These are phyloP conservation scores for Elephas maximus DNA, from an alignment of 2,113 vertebrate species.

Conservation along the genomic window DNA sequence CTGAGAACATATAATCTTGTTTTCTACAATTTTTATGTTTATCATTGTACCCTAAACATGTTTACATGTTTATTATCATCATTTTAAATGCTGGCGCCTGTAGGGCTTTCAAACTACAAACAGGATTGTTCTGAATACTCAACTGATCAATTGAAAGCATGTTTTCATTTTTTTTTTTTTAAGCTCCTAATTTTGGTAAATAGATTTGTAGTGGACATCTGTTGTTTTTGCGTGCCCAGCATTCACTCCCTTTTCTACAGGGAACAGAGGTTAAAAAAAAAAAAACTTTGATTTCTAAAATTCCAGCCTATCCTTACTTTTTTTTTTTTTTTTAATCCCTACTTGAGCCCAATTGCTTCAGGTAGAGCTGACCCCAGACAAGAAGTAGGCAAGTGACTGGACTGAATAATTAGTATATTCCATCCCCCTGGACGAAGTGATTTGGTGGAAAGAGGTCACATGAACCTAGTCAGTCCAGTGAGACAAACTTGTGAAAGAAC, in stretches of 20 bases:
- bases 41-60: neutral
- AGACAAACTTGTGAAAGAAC: neutral
- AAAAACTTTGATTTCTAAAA: conserved; percentile 29
- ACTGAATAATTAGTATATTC: neutral
- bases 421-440: neutral
- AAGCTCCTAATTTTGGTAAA: neutral
- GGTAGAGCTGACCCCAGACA: neutral
- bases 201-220: neutral
- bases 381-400: neutral
- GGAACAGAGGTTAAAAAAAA: neutral
- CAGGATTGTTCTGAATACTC: conserved; percentile 28
- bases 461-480: neutral
- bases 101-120: neutral
- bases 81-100: neutral
- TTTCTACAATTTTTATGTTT: neutral
- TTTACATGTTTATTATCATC: conserved; percentile 36
- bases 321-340: neutral
- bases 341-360: neutral
- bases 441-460: neutral
- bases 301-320: neutral
- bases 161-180: neutral
- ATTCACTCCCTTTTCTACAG: neutral
- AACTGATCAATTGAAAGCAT: neutral
- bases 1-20: conserved; percentile 6
- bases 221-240: neutral